Percentiles rank a stretch among this genome's conserved stretches.
phyloP scores from a whole-genome alignment of 30 jellyfish, hydroid and myxozoan genomes.

The Catostylus mosaicus region DNA sequence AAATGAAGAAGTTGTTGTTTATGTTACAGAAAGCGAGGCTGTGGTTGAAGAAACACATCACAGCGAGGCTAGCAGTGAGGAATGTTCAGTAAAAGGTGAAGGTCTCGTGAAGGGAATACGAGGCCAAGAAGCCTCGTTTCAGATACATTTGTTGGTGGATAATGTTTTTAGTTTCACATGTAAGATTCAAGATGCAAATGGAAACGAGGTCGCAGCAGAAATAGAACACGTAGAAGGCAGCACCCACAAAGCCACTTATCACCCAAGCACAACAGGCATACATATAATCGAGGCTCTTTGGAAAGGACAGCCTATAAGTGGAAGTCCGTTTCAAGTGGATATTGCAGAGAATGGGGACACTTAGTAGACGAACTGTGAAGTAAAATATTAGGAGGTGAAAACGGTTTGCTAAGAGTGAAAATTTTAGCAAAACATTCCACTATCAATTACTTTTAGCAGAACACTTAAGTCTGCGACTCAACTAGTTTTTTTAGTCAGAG shows the following conservation, averaged over 20 bases:
- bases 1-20: conserved; percentile 57
- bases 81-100: conserved; percentile 46
- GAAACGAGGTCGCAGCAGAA: conserved; percentile 67
- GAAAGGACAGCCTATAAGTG: conserved; percentile 43
- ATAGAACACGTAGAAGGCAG: conserved; percentile 24
- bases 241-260: conserved; percentile 49
- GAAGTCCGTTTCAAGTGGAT: conserved; percentile 56
- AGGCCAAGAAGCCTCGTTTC: conserved; percentile 50
- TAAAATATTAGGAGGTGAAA: neutral
- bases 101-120: conserved; percentile 37
- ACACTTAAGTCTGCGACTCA: neutral
- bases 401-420: neutral
- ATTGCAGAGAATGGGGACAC: conserved; percentile 18
- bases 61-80: conserved; percentile 33
- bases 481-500: neutral
- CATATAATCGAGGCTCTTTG: conserved; percentile 56
- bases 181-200: conserved; percentile 46
- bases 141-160: conserved; percentile 12
- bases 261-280: conserved; percentile 46
- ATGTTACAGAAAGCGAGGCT: conserved; percentile 58
- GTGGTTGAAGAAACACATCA: conserved; percentile 48
- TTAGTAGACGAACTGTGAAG: neutral
- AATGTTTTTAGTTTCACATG: conserved; percentile 38
- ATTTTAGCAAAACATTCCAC: neutral
- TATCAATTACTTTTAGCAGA: neutral